Evolutionary conservation across 2,888 invertebrate species (phyloP).

Genomic region (Polylopha cassiicola): DNA sequence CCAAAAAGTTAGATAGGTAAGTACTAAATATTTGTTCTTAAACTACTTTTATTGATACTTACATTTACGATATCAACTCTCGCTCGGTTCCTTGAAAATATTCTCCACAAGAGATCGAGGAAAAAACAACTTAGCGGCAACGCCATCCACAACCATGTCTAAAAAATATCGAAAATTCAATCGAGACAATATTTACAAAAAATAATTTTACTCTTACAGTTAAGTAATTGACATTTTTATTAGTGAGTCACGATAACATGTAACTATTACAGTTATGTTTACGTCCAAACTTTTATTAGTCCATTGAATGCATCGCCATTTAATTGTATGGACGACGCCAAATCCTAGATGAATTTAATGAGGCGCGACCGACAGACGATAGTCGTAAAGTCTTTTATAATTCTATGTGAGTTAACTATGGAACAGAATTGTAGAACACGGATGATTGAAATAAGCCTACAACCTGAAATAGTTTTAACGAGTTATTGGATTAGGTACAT

Average conservation of each 20-base stretch:
- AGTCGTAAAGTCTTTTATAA: constrained; percentile 25
- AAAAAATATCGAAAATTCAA: constrained; percentile 31
- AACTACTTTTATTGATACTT: constrained; percentile 35
- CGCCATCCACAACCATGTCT: constrained; percentile 69
- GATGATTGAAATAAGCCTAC: constrained; percentile 11
- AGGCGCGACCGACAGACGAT: constrained; percentile 21
- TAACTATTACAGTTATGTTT: too few relatives aligned
- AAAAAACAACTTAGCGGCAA: constrained; percentile 55
- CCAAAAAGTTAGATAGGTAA: too few relatives aligned
- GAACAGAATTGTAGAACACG: constrained; percentile 13
- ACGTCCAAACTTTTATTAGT: constrained; percentile 1
- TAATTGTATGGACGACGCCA: constrained; percentile 14
- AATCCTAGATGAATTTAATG: constrained; percentile 7
- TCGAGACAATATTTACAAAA: constrained; percentile 7
- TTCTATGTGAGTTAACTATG: constrained; percentile 1
- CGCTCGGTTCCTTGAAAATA: constrained; percentile 57
- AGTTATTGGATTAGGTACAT: neutral
- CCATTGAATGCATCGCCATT: constrained; percentile 4
- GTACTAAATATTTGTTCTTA: too few relatives aligned
- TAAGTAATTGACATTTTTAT: constrained; percentile 1
- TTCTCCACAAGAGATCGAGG: constrained; percentile 61
- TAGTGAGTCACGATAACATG: too few relatives aligned
- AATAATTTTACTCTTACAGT: constrained; percentile 9
- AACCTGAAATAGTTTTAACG: constrained; percentile 10
- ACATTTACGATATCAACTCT: constrained; percentile 54